phyloP scores from a whole-genome alignment of 2,888 invertebrate species.

The Luffia ferchaultella region DNA sequence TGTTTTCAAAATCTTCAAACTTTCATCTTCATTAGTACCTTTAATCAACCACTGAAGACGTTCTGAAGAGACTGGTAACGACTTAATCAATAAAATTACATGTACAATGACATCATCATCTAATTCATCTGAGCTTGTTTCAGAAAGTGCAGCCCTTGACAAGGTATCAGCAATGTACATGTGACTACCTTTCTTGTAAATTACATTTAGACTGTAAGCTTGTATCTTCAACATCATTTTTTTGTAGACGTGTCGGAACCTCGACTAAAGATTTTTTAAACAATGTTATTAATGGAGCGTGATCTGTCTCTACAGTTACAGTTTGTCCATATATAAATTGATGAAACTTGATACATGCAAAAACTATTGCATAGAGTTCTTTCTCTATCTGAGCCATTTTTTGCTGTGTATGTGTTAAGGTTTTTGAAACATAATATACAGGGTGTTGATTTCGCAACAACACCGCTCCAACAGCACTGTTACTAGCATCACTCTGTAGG shows the following conservation, averaged over 20 bases:
- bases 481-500: slow-evolving; percentile 14
- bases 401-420: slow-evolving; percentile 12
- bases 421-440: slow-evolving; percentile 18
- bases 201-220: slow-evolving; percentile 18
- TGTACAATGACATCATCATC: not conserved
- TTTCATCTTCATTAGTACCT: no score
- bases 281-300: slow-evolving; percentile 22
- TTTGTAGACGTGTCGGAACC: slow-evolving; percentile 17
- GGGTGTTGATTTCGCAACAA: slow-evolving; percentile 16
- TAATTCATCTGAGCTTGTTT: slow-evolving; percentile 4
- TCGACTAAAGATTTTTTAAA: slow-evolving; percentile 17
- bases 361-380: slow-evolving; percentile 15
- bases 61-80: no score
- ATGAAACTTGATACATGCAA: slow-evolving; percentile 15
- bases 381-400: slow-evolving; percentile 19
- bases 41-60: no score
- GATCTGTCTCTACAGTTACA: slow-evolving; percentile 20
- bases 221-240: slow-evolving; percentile 19
- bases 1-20: no score
- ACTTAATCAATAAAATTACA: not conserved
- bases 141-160: slow-evolving; percentile 9
- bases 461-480: slow-evolving; percentile 15
- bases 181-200: slow-evolving; percentile 19
- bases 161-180: no score
- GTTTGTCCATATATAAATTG: slow-evolving; percentile 8